Base-by-base conservation (phyloP, 1,140 invertebrate species). In the Drosophila athabasca region DNA sequence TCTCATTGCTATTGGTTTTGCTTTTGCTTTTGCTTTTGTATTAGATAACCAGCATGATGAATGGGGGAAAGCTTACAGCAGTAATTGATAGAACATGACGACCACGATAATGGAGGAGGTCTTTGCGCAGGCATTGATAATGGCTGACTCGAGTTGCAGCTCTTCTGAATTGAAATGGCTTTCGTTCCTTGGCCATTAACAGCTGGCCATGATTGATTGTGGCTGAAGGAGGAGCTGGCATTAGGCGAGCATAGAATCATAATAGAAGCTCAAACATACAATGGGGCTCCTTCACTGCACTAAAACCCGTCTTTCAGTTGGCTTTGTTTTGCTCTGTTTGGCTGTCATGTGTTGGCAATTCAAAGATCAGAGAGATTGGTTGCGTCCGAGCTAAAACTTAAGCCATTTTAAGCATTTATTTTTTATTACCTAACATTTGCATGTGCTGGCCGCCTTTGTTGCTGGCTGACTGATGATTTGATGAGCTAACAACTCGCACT, bases 401-500 rank as follows among this genome's bases (percentile, higher is more conserved):
- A 74, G 53, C 29, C 60, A 65, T 59, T 53, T 71, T 48, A 64
- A 65, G 17, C 46, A 74, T 74, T 65, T 74, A 58, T 44, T 58
- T 73, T 75, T 74, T 58, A 54, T 74, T 31, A 24, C 26, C 43
- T 8, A 39, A 65, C 26, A 71, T 74, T 74, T 57, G 71, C 61
- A 66, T 74, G 54, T 53, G 31, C 11, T 17, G 11, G 17, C 31
- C 54, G 50, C 17, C 54, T 50, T 46, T 53, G 43, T 45, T 46
- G 29, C 22, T 58, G 35, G n/a, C 29, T 31, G 35, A 1, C 35
- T 51, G 48, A 31, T 58, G 41, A 26, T 64, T 57, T 64, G 59
- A 73, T 64, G 69, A 74, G 66, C 55, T 71, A 52, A 61, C 68
- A 71, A 70, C 66, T 61, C 41, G 54, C 31, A 52, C 66, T 46